Evolutionary conservation across 2,113 vertebrate genomes (phyloP).

Genomic region (Leptobrachium ailaonicum): DNA sequence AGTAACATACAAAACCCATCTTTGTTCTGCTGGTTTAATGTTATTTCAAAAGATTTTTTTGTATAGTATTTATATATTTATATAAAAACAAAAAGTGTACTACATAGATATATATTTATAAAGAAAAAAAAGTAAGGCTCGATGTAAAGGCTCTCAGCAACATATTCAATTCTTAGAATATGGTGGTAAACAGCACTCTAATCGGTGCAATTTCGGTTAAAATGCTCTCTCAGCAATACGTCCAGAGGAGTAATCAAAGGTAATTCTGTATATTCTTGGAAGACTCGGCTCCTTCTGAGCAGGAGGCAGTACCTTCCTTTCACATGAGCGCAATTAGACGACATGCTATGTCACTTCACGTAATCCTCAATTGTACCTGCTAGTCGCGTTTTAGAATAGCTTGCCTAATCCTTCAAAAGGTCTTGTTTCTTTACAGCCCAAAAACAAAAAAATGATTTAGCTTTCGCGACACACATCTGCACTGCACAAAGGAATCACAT

Average conservation of each 20-base stretch:
- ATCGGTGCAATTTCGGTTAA: constrained; percentile 44
- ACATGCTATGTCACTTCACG: constrained; percentile 56
- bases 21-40: constrained; percentile 56
- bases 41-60: constrained; percentile 60
- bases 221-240: constrained; percentile 29
- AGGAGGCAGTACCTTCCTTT: constrained; percentile 58
- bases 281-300: constrained; percentile 52
- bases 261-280: constrained; percentile 50
- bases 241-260: constrained; percentile 40
- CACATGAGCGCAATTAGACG: constrained; percentile 59
- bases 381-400: constrained; percentile 9
- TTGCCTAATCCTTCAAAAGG: constrained; percentile 8
- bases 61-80: constrained; percentile 52
- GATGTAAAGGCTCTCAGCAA: constrained; percentile 46
- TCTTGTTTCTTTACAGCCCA: constrained; percentile 2
- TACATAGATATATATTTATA: constrained; percentile 36
- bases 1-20: constrained; percentile 62
- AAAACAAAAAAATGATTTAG: constrained; percentile 8
- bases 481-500: not conserved
- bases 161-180: constrained; percentile 51
- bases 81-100: constrained; percentile 56
- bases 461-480: not conserved
- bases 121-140: constrained; percentile 42
- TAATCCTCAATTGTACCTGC: constrained; percentile 23
- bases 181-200: constrained; percentile 49